Conservation (phyloP, 1,140 invertebrate genomes). For the Cepaea nemoralis region DNA sequence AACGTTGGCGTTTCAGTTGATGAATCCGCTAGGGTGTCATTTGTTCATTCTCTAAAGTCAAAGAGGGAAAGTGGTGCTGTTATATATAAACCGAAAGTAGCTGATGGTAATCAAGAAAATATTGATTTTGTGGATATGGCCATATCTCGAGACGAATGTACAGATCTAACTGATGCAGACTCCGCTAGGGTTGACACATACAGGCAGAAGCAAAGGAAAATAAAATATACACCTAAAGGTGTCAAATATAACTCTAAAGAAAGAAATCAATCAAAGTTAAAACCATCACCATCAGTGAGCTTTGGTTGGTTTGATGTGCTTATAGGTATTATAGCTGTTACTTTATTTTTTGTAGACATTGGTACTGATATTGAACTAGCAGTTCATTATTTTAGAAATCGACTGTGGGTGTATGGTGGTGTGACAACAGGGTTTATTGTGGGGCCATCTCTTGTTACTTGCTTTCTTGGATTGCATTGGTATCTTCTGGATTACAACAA, state of each 20-base stretch:
- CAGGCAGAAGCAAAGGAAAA: not conserved
- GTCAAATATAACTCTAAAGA: not conserved
- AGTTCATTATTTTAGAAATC: conserved; percentile 49
- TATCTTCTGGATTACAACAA: conserved; percentile 56
- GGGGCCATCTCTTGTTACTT: conserved; percentile 52
- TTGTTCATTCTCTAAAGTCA: too few relatives aligned
- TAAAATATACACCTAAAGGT: not conserved
- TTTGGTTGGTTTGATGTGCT: conserved; percentile 67
- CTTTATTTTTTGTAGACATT: conserved; percentile 51
- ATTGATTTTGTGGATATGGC: conserved; percentile 34
- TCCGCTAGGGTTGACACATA: not conserved
- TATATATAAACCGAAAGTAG: not conserved
- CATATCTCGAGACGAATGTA: not conserved
- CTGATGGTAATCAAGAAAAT: not conserved
- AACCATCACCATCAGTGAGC: conserved; percentile 11
- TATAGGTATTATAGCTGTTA: conserved; percentile 46
- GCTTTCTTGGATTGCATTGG: conserved; percentile 53
- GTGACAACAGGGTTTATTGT: conserved; percentile 52
- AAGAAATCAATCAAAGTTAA: not conserved
- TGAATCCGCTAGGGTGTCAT: too few relatives aligned
- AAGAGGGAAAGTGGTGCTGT: too few relatives aligned
- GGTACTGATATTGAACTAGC: conserved; percentile 56
- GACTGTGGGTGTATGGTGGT: conserved; percentile 44
- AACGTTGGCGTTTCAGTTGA: too few relatives aligned
- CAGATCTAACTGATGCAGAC: not conserved